Evolutionary conservation across 2,113 vertebrate species (phyloP), one percentile per base, ranked within the genome.

Genomic region (Cygnus atratus): DNA sequence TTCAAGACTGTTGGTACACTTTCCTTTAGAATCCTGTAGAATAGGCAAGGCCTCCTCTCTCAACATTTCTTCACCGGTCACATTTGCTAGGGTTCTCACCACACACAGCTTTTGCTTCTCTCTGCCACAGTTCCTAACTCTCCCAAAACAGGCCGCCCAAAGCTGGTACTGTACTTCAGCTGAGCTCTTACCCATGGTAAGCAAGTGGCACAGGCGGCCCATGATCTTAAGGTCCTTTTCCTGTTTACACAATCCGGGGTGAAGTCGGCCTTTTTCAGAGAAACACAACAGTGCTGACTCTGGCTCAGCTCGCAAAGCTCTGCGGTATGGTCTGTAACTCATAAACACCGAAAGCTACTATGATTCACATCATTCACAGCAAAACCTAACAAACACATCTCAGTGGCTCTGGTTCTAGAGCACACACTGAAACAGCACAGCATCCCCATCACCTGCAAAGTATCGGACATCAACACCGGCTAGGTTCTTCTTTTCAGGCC

Each of bases 181-280:
- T 33, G 46, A 4, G 4, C 41, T 31, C 44, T 61, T 18, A 11
- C 33, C 26, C 26, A 33, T 33, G 4, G 2, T 8, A 26, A 48
- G 54, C 33, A n/a, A 46, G 37, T 1, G 41, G 6, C 10, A 10
- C 14, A 18, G 61, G 9, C 18, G 28, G 15, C 18, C 20, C 28
- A 3, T 0, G 0, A 13, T 22, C 37, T 39, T 6, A 20, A 11
- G 26, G 58, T 16, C 11, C 6, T 44, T 66, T 21, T 25, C 7
- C 4, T 37, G 4, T 29, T 80, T 13, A 1, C 4, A 6, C 10
- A 19, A 12, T 11, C 24, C n/a, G 4, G 19, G 18, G 57, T 12
- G 73, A 55, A 46, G 10, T 0, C 11, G 28, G 31, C 5, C 3
- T 20, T 41, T 41, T 31, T 11, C 13, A 28, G 52, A 63, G 16